Conservation (phyloP, 2,113 vertebrate species). For the Aythya baeri region DNA sequence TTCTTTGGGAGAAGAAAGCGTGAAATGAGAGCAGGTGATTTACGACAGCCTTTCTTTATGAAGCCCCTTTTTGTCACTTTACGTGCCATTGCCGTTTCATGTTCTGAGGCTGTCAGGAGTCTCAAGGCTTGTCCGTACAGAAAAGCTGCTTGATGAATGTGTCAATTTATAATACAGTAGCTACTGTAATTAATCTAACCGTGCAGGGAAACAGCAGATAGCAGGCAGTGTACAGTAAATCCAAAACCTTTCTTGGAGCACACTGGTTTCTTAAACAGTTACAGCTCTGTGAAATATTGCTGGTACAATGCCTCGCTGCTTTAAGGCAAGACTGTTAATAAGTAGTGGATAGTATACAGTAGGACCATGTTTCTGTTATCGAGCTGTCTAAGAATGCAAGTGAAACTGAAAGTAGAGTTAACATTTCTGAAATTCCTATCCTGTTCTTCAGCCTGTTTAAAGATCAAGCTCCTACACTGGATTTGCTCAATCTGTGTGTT, state of each 20-base stretch:
- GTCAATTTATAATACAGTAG: neutral
- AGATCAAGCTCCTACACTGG: neutral
- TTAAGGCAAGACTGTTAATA: neutral
- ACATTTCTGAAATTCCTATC: neutral
- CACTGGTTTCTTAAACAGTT: neutral
- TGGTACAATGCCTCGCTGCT: neutral
- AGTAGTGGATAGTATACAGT: neutral
- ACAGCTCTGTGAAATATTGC: neutral
- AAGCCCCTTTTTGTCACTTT: neutral
- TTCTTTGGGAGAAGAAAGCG: neutral
- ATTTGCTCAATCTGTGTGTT: neutral
- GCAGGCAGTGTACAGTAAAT: neutral
- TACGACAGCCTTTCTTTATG: neutral
- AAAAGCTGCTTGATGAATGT: neutral
- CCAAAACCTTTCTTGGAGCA: neutral
- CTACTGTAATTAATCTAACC: neutral
- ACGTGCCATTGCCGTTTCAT: neutral
- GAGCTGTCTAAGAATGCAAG: neutral
- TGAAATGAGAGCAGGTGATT: constrained; percentile 10
- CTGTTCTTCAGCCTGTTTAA: neutral
- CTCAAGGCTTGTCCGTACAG: neutral
- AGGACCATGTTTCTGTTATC: neutral
- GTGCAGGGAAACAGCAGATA: neutral
- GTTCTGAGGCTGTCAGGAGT: neutral
- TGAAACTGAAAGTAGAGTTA: neutral